Conservation (phyloP, 2,797 vertebrate genomes). For the Anomalospiza imberbis region DNA sequence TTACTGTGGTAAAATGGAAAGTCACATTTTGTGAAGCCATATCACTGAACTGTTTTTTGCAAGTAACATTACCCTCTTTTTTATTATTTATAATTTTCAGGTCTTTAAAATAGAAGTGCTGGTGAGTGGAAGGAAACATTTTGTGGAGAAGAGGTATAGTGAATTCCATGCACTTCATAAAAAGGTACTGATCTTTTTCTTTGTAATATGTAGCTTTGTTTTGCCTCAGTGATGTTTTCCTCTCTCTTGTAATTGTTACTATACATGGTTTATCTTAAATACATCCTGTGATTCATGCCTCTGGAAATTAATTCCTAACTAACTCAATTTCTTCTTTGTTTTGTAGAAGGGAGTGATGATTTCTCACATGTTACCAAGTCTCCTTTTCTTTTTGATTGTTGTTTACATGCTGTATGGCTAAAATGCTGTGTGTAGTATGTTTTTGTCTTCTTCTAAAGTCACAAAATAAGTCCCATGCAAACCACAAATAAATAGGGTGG, state of each 20-base stretch:
- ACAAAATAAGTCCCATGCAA: not conserved
- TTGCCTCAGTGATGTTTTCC: not conserved
- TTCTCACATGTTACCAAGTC: not conserved
- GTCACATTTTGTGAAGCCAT: slow-evolving; percentile 1
- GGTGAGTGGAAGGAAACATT: slow-evolving; percentile 91
- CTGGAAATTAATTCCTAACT: not conserved
- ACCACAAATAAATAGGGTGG: not conserved
- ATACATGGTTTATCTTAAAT: not conserved
- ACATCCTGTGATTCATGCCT: not conserved
- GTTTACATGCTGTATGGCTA: not conserved
- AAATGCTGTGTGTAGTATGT: not conserved
- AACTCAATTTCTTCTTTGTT: not conserved
- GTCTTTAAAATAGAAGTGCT: slow-evolving; percentile 97
- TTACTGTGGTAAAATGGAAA: slow-evolving; percentile 30
- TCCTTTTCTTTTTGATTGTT: not conserved
- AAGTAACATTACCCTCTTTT: slow-evolving; percentile 44
- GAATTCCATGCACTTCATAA: slow-evolving; percentile 97
- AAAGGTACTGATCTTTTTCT: slow-evolving; percentile 80
- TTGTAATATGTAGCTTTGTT: not conserved
- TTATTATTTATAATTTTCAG: slow-evolving; percentile 73
- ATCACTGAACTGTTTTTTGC: slow-evolving; percentile 1
- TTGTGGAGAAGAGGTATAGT: slow-evolving; percentile 96
- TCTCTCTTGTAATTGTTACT: not conserved
- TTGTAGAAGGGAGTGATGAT: not conserved
- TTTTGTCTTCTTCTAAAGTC: not conserved